A percentile compares a stretch with the other conserved stretches of the same genome.
phyloP scores from a whole-genome alignment of 2,113 vertebrate genomes.

The Pleuronectes platessa region DNA sequence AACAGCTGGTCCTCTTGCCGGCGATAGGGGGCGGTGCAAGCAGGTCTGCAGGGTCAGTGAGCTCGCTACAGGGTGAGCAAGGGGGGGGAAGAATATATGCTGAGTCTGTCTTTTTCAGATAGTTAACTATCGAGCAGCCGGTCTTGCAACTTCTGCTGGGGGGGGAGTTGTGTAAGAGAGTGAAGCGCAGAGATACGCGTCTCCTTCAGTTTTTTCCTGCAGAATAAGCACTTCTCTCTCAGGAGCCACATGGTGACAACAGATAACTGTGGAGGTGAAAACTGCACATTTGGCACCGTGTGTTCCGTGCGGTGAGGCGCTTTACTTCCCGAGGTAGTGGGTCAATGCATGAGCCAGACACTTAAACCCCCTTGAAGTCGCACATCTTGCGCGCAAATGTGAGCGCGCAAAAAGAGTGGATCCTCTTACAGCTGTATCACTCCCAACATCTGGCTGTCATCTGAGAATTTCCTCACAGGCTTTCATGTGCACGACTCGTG shows the following conservation, averaged over 20 bases:
- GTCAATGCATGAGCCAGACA: no score
- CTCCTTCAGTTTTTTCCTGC: conserved; percentile 19
- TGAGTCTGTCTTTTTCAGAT: conserved; percentile 73
- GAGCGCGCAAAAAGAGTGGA: neutral
- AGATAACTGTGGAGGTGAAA: conserved; percentile 21
- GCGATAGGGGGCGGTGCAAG: conserved; percentile 81
- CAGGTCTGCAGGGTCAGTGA: conserved; percentile 71
- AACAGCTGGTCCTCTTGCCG: conserved; percentile 63
- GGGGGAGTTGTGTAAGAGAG: conserved; percentile 79
- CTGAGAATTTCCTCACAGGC: neutral
- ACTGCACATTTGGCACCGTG: conserved; percentile 28
- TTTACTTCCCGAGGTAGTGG: neutral
- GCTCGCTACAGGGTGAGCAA: conserved; percentile 72
- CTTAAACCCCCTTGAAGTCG: conserved; percentile 1
- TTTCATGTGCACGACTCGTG: neutral
- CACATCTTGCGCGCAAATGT: conserved; percentile 14
- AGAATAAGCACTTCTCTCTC: conserved; percentile 69
- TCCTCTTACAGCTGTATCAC: conserved; percentile 19
- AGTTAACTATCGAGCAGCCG: conserved; percentile 77
- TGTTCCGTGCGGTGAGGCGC: neutral
- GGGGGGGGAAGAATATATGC: conserved; percentile 73
- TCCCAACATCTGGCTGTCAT: conserved; percentile 50
- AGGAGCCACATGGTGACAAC: conserved; percentile 58
- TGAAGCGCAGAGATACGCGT: conserved; percentile 50
- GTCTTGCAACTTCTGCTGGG: conserved; percentile 75